A percentile compares a stretch with the other conserved stretches of the same genome.
phyloP scores from a whole-genome alignment of 2,797 vertebrate species.

The Fundulus diaphanus region DNA sequence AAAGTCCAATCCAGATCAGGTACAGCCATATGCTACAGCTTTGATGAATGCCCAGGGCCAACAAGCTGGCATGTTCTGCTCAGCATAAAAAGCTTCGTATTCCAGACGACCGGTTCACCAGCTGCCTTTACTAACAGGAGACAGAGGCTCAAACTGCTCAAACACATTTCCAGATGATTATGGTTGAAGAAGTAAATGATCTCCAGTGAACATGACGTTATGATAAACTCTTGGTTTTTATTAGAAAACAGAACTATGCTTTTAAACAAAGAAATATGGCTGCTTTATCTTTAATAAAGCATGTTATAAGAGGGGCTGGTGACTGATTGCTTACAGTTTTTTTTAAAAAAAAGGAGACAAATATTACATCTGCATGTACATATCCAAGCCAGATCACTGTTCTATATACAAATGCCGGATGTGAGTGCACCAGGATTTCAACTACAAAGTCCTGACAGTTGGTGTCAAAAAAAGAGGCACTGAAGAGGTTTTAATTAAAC shows the following conservation, averaged over 20 bases:
- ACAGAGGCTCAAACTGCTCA: conserved; percentile 28
- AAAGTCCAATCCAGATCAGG: conserved; percentile 40
- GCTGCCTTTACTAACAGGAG: conserved; percentile 37
- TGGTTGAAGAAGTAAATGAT: conserved; percentile 12
- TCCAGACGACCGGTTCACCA: conserved; percentile 48
- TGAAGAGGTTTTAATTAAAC: background rate
- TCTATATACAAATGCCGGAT: background rate
- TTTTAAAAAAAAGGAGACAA: background rate
- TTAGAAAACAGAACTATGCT: conserved; percentile 3
- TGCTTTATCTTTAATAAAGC: background rate
- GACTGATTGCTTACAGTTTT: background rate
- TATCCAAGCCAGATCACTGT: background rate
- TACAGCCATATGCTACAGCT: conserved; percentile 35
- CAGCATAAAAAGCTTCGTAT: conserved; percentile 29
- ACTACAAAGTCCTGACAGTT: background rate
- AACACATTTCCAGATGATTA: conserved; percentile 32
- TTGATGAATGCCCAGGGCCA: conserved; percentile 34
- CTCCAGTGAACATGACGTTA: background rate
- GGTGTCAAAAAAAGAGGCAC: background rate
- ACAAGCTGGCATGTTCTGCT: conserved; percentile 50
- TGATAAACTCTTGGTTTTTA: background rate
- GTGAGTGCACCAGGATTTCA: background rate
- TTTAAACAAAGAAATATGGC: background rate
- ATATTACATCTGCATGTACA: background rate
- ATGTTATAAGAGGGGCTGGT: background rate